Percentiles rank a stretch among this genome's conserved stretches.
Conservation (phyloP, 2,797 vertebrate genomes). For the Argya squamiceps region DNA sequence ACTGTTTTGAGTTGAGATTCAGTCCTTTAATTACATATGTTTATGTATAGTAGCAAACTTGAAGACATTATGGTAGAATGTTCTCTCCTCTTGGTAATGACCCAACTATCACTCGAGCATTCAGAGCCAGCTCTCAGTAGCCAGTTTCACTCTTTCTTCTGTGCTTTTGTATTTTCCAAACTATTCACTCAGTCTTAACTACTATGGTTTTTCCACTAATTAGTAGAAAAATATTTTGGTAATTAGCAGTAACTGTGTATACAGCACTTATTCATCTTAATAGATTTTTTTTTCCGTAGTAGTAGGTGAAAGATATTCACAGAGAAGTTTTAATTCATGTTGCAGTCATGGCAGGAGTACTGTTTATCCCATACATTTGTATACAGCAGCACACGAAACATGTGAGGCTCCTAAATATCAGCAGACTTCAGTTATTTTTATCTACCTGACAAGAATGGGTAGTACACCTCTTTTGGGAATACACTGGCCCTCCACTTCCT, state of each 20-base stretch:
- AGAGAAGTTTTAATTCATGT: background rate
- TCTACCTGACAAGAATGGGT: background rate
- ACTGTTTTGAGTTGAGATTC: conserved; percentile 65
- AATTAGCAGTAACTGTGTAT: conserved; percentile 51
- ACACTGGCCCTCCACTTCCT: background rate
- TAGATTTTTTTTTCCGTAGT: background rate
- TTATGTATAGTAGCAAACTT: conserved; percentile 58
- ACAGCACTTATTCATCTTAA: conserved; percentile 17
- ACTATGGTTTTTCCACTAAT: conserved; percentile 12
- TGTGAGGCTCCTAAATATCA: background rate
- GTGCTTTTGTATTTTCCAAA: conserved; percentile 60
- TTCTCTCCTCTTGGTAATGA: conserved; percentile 65
- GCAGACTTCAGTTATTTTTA: background rate
- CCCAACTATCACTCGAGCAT: conserved; percentile 56
- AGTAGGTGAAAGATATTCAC: conserved; percentile 1
- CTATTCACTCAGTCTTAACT: conserved; percentile 16
- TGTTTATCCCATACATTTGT: conserved; percentile 7
- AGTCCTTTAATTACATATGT: conserved; percentile 63
- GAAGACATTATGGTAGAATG: conserved; percentile 65
- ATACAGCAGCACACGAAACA: background rate
- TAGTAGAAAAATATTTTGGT: conserved; percentile 58
- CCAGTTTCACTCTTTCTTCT: conserved; percentile 55
- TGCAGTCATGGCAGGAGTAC: background rate
- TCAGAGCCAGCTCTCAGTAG: conserved; percentile 49
- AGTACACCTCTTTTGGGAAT: background rate